Evolutionary conservation across 92 coral and sea anemone species (phyloP), one percentile per base, ranked within the genome.

Genomic region (Virgularia gustaviana): DNA sequence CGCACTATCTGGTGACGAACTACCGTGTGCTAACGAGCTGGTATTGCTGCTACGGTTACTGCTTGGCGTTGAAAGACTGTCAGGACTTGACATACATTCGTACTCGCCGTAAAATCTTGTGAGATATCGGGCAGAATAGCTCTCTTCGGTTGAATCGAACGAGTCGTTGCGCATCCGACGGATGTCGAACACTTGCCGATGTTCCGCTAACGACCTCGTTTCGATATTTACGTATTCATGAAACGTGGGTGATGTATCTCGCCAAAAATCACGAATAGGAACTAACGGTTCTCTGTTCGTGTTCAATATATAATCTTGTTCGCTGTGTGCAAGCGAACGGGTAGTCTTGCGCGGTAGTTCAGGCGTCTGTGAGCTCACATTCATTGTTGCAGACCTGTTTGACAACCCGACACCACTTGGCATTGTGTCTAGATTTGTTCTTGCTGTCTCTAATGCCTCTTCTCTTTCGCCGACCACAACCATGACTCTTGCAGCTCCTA

Each of bases 51-150:
- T 66, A 13, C 73, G 30, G 15, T 44, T 47, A 51, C 73, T 66
- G 19, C 73, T 45, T 8, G 73, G 47, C 9, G 49, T 66, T 29
- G 73, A 66, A 12, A 29, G 30, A 27, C 57, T 43, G 6, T 66
- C 73, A 36, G 73, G 73, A 41, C 73, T 66, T n/a, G 73, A 66
- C 73, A 66, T 66, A 29, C 42, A 66, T 16, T 66, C 73, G 23
- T 66, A 66, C 22, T 66, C 73, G 22, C 34, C 33, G 28, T 43
- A 20, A 34, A 41, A 66, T 36, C 30, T 66, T 12, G 10, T 66
- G 28, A 36, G 52, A 66, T 38, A 13, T 43, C 57, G 73, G 24
- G 73, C 37, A 23, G 39, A 66, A 66, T 20, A 41, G 3, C 19
- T 22, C 42, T 51, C 57, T 38, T 66, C 73, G 16, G 42, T 47